phyloP scores from a whole-genome alignment of 2,113 vertebrate species.

The Pseudopodoces humilis region DNA sequence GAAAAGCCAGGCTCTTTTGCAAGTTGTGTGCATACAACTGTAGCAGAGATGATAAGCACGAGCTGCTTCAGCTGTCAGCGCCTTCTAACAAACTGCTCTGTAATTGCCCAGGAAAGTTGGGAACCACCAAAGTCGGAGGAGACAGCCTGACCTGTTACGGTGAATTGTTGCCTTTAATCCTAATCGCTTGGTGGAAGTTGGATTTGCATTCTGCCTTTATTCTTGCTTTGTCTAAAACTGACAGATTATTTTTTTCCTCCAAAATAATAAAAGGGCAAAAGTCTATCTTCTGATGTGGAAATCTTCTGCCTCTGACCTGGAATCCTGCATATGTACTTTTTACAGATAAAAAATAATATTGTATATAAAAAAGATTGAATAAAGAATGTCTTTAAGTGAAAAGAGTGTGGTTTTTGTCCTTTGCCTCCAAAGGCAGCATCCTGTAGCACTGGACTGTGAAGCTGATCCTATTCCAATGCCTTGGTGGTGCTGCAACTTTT shows the following conservation, averaged over 20 bases:
- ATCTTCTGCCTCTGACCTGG: constrained; percentile 68
- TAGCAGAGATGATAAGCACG: neutral
- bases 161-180: constrained; percentile 52
- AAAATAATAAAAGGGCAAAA: constrained; percentile 52
- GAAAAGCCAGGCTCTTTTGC: neutral
- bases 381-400: constrained; percentile 81
- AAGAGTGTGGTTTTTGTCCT: neutral
- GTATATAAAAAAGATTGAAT: constrained; percentile 79
- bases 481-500: neutral
- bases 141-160: neutral
- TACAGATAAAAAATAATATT: constrained; percentile 76
- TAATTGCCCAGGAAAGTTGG: neutral
- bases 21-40: neutral
- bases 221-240: constrained; percentile 62
- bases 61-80: neutral
- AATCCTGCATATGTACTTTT: constrained; percentile 76
- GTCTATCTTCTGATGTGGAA: constrained; percentile 52
- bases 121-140: neutral
- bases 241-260: constrained; percentile 48
- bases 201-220: constrained; percentile 58
- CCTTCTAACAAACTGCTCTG: neutral
- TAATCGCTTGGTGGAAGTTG: constrained; percentile 51
- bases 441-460: neutral
- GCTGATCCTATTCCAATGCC: neutral
- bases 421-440: neutral